Evolutionary conservation across 92 coral and sea anemone genomes (phyloP).

Genomic region (Umimayanthus kanabou): DNA sequence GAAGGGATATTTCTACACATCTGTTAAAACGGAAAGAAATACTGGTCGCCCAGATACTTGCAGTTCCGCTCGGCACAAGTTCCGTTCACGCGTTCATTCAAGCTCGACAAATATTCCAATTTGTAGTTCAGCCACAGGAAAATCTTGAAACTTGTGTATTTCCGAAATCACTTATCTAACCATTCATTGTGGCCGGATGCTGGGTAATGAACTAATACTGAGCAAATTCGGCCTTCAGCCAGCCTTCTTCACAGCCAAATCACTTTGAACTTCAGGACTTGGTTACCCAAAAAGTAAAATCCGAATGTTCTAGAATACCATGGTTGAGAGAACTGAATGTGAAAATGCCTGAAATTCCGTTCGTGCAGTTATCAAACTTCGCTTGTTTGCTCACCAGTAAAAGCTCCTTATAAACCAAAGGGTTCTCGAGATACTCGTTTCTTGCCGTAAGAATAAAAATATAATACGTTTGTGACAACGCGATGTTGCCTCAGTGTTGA

Average conservation of each 20-base stretch:
- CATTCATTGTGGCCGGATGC: background rate
- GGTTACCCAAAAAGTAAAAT: background rate
- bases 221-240: slow-evolving; percentile 1
- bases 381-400: background rate
- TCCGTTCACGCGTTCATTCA: background rate
- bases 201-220: slow-evolving; percentile 11
- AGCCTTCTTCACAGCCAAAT: slow-evolving; percentile 8
- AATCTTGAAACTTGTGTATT: background rate
- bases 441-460: too few relatives aligned
- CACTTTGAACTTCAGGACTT: background rate
- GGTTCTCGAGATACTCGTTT: background rate
- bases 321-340: too few relatives aligned
- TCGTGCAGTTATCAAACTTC: background rate
- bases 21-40: slow-evolving; percentile 4
- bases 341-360: background rate
- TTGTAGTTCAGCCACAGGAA: background rate
- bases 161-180: background rate
- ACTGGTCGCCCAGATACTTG: background rate
- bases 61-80: background rate
- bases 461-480: too few relatives aligned
- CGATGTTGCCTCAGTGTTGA: background rate
- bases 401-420: background rate
- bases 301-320: background rate
- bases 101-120: background rate
- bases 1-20: background rate